These are phyloP conservation scores for Mormyrus iriodes DNA, from an alignment of 2,113 vertebrate genomes.

Conservation along the genomic window DNA sequence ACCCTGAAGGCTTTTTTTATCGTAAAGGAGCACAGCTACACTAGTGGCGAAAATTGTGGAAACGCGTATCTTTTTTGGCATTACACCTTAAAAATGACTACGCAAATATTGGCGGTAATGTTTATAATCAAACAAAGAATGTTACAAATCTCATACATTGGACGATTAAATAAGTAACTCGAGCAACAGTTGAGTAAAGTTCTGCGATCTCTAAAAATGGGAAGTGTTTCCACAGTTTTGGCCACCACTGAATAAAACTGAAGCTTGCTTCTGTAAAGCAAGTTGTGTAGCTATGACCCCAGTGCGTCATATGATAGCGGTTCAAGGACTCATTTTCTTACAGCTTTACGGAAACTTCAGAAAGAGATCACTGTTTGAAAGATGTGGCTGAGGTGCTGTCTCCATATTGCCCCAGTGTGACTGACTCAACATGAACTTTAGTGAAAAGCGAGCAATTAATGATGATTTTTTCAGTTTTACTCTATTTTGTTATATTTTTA, in stretches of 20 bases:
- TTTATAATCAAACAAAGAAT: not conserved
- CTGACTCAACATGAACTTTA: not conserved
- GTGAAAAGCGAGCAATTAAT: not conserved
- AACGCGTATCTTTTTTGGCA: not conserved
- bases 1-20: not conserved
- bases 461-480: not conserved
- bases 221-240: too few species aligned
- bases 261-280: not conserved
- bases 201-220: not conserved
- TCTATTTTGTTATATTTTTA: not conserved
- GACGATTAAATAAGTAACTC: not conserved
- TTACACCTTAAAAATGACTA: not conserved
- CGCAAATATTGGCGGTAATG: not conserved
- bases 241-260: not conserved
- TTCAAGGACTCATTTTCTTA: not conserved
- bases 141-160: not conserved
- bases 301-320: not conserved
- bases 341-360: not conserved
- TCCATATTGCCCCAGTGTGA: not conserved
- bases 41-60: not conserved
- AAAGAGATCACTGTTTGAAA: not conserved
- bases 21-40: not conserved
- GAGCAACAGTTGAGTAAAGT: not conserved
- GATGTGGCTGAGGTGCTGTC: not conserved
- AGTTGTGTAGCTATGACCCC: too few species aligned